Base-by-base conservation (phyloP, 35 echinoderm and acorn worm species). In the Strongylocentrotus purpuratus region DNA sequence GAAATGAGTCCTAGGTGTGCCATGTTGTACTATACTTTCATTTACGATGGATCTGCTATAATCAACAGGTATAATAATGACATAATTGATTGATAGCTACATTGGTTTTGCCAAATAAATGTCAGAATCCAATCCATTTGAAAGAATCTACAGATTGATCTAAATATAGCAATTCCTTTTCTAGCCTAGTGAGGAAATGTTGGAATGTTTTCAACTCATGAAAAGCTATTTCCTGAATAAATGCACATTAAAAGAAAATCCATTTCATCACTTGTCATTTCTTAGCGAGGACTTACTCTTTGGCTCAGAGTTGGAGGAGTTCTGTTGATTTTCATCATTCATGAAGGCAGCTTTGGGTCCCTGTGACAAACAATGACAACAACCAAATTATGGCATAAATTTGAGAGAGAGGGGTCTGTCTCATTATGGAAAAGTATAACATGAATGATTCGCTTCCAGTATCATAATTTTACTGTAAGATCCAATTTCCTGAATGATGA, bases 401-500 rank as follows among this genome's bases (percentile, higher is more conserved):
- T 5, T n/a, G 28, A 28, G 65, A 78, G 4, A 78, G 65, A n/a
- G 20, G 65, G n/a, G 10, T 9, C 50, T 55, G 50, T 15, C 50
- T n/a, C 65, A 78, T 28, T 78, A 78, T 28, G 50, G 50, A 0
- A 11, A 55, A 55, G 11, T 14, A 15, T 55, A 55, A 55, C 50
- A 55, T 55, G 65, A 28, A 78, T 78, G 65, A 78, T 78, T n/a
- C 5, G 3, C 25, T 78, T 78, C 25, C 65, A 78, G 65, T 78
- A 28, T 78, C 5, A 22, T n/a, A n/a, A 78, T n/a, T 78, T 78
- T n/a, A 78, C 65, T 22, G 50, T 55, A 78, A n/a, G 65, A 78
- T 78, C 65, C 20, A n/a, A 78, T 78, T 78, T 78, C 65, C 65
- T 78, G 65, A 78, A 78, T 28, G 65, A 78, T 71, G 61, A 71